Evolutionary conservation across 1,140 invertebrate species (phyloP).

Genomic region (Heliconius himera): DNA sequence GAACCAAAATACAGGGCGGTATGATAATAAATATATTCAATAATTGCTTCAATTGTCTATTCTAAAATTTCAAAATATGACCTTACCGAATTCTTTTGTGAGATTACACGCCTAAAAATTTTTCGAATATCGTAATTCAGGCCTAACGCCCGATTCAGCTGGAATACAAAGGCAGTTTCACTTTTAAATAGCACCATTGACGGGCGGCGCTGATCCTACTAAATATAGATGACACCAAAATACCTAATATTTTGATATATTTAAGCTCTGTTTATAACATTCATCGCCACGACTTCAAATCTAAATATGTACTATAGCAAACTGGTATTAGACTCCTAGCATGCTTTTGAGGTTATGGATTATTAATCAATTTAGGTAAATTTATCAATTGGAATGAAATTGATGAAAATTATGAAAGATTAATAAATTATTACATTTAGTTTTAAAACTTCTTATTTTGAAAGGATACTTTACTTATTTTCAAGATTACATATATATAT

Average conservation of each 20-base stretch:
- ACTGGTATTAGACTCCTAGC: background rate
- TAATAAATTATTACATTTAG: too few species aligned
- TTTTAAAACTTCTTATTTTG: too few species aligned
- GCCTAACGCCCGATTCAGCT: background rate
- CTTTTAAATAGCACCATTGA: slow-evolving; percentile 68
- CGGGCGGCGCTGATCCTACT: slow-evolving; percentile 51
- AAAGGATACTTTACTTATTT: too few species aligned
- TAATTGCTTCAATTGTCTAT: background rate
- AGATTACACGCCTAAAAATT: background rate
- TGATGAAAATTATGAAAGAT: too few species aligned
- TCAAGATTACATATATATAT: too few species aligned
- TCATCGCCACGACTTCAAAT: background rate
- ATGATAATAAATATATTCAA: background rate
- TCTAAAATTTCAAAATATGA: background rate
- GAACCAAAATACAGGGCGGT: too few species aligned
- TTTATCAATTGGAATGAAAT: too few species aligned
- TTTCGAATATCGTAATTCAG: slow-evolving; percentile 16
- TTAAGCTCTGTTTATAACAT: background rate
- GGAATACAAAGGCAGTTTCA: slow-evolving; percentile 30
- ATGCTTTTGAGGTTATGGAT: background rate
- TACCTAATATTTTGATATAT: background rate
- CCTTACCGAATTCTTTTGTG: background rate
- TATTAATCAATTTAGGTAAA: too few species aligned
- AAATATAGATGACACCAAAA: slow-evolving; percentile 68
- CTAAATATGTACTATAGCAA: background rate